Evolutionary conservation across 2,888 invertebrate species (phyloP).

Genomic region (Pimpla rufipes): DNA sequence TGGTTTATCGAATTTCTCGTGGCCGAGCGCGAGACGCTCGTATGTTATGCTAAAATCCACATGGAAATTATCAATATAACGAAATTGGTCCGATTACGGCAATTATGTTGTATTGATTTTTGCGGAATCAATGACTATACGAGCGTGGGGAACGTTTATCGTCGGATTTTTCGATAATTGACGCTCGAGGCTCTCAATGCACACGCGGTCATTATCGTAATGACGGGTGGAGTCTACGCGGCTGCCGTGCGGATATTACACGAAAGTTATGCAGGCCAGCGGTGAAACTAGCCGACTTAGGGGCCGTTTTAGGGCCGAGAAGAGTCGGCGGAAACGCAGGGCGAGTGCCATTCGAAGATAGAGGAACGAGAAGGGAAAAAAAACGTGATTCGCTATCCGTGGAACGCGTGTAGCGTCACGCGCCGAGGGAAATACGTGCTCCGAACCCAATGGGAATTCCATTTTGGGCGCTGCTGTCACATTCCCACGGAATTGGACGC

Average conservation of each 20-base stretch:
- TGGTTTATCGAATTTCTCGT: conserved; percentile 25
- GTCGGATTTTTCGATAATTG: conserved; percentile 38
- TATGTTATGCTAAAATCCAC: conserved; percentile 39
- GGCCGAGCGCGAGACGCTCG: conserved; percentile 15
- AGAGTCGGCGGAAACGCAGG: background rate
- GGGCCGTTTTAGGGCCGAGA: background rate
- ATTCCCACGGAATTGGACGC: background rate
- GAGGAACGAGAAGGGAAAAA: conserved; percentile 24
- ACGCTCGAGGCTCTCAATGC: conserved; percentile 22
- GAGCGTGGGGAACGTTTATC: conserved; percentile 35
- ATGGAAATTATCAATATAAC: conserved; percentile 44
- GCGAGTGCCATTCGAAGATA: conserved; percentile 11
- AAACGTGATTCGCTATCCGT: conserved; percentile 62
- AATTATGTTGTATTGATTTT: conserved; percentile 52
- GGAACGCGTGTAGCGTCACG: conserved; percentile 57
- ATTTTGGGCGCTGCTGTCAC: conserved; percentile 19
- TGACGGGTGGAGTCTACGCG: conserved; percentile 18
- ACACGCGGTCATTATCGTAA: conserved; percentile 56
- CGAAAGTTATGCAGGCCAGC: conserved; percentile 29
- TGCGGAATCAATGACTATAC: conserved; percentile 41
- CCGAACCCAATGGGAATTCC: conserved; percentile 69
- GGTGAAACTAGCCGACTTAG: background rate
- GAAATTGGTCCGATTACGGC: conserved; percentile 38
- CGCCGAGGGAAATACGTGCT: conserved; percentile 71
- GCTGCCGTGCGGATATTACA: conserved; percentile 34